Conservation (phyloP, 2,113 vertebrate genomes). For the Chaenogobius annularis region DNA sequence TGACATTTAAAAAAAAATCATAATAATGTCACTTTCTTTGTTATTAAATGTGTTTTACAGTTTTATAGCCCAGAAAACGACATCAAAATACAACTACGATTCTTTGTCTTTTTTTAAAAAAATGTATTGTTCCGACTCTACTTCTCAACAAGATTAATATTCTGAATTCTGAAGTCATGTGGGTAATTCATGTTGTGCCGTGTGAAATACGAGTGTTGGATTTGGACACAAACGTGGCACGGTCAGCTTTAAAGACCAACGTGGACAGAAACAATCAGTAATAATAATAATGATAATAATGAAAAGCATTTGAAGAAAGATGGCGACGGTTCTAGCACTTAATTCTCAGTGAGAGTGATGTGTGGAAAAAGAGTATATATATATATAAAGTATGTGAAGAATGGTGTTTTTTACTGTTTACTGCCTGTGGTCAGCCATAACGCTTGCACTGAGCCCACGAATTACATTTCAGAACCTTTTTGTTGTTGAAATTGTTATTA, state of each 20-base stretch:
- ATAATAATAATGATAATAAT: background rate
- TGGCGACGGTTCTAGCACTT: conserved; percentile 18
- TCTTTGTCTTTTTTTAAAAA: too few relatives aligned
- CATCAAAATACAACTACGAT: too few relatives aligned
- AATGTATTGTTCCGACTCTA: background rate
- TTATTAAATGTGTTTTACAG: background rate
- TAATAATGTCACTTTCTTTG: too few relatives aligned
- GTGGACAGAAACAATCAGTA: conserved; percentile 32
- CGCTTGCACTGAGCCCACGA: conserved; percentile 58
- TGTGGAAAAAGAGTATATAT: conserved; percentile 12
- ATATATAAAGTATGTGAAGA: conserved; percentile 24
- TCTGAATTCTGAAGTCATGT: background rate
- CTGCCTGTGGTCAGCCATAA: conserved; percentile 51
- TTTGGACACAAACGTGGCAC: conserved; percentile 32
- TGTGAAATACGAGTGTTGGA: conserved; percentile 23
- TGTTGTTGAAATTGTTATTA: conserved; percentile 25
- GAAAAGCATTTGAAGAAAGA: conserved; percentile 39
- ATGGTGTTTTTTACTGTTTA: conserved; percentile 48
- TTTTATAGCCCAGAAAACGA: too few relatives aligned
- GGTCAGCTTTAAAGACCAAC: conserved; percentile 45
- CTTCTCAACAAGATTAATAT: background rate
- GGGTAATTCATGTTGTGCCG: background rate
- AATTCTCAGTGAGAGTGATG: conserved; percentile 36
- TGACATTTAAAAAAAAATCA: too few relatives aligned
- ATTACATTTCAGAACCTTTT: conserved; percentile 35